Conservation (phyloP, 2,113 vertebrate species). For the Tympanuchus pallidicinctus region DNA sequence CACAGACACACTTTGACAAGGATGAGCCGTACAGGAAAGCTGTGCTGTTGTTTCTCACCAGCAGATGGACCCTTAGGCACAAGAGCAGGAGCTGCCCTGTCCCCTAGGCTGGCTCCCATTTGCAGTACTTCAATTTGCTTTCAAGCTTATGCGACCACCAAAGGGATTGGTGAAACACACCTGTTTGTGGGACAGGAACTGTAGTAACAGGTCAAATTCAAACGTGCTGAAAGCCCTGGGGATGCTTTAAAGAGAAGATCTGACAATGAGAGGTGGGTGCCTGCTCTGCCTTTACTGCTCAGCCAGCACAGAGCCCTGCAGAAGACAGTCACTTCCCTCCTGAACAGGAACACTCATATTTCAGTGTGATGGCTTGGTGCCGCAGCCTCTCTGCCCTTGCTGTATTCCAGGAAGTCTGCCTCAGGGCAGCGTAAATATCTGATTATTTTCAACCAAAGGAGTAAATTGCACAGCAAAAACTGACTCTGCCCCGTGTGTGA, state of each 20-base stretch:
- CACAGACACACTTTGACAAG: fast-evolving
- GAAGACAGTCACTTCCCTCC: not conserved
- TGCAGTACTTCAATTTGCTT: not conserved
- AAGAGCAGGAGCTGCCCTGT: not conserved
- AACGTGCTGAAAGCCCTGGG: not conserved
- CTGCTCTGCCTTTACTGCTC: not conserved
- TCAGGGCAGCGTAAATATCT: not conserved
- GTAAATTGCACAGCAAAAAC: not conserved
- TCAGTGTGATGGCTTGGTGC: not conserved
- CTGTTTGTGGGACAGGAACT: not conserved
- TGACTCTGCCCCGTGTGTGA: not conserved
- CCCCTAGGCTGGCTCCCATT: not conserved
- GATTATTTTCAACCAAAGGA: not conserved
- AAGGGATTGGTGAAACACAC: not conserved
- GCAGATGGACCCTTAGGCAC: slow-evolving; percentile 47
- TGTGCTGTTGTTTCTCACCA: slow-evolving; percentile 27
- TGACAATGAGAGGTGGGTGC: not conserved
- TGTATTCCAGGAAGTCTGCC: not conserved
- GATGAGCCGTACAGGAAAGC: not conserved
- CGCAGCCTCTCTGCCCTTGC: not conserved
- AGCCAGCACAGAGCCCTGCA: not conserved
- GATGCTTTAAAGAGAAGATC: not conserved
- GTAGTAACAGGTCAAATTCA: not conserved
- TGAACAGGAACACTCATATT: fast-evolving
- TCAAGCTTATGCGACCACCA: not conserved